Base-by-base conservation (phyloP, 2,113 vertebrate species). In the Ardeotis arabs region DNA sequence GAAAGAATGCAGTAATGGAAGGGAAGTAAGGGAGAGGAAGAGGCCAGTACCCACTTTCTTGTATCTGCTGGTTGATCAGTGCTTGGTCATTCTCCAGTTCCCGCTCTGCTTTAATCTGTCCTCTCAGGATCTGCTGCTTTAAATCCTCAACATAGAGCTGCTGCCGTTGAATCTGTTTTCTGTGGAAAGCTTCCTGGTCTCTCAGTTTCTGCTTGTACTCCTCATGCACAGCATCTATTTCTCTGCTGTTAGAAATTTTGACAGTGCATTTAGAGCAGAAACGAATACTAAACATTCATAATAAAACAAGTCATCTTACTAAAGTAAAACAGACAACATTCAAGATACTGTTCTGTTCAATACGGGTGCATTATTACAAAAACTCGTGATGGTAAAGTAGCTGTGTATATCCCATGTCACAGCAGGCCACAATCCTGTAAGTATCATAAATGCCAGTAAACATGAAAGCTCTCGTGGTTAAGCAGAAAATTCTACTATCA, bases 61-160 rank as follows among this genome's bases (percentile, higher is more conserved):
- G 95, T 86, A 98, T 98, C 93, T 98, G 98, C 92, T 98, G 98
- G 88, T 96, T 97, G 45, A 99, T 97, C 31, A 90, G 89, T 11
- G 98, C 97, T 96, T 99, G 98, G 86, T 99, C 98, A 49, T 97
- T 96, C 79, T 99, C 98, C 89, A 99, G 98, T 62, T 99, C 98
- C 92, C 7, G 97, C 82, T 99, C 98, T 53, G 98, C 98, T 96
- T 96, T 96, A 87, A 97, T 98, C 92, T 99, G 98, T 90, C 98
- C 99, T 76, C 87, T 94, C 89, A 98, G 96, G 77, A 99, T 99
- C 93, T 98, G 98, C 77, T 98, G 98, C 56, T 98, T 98, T 94
- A 99, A 97, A 92, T 97, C 97, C 88, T 99, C 98, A 89, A 99
- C 97, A 7, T 97, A 98, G 53, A 94, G 84, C 95, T 98, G 98